phyloP scores from a whole-genome alignment of 2,888 invertebrate genomes.

The Eustalomyia histrio region DNA sequence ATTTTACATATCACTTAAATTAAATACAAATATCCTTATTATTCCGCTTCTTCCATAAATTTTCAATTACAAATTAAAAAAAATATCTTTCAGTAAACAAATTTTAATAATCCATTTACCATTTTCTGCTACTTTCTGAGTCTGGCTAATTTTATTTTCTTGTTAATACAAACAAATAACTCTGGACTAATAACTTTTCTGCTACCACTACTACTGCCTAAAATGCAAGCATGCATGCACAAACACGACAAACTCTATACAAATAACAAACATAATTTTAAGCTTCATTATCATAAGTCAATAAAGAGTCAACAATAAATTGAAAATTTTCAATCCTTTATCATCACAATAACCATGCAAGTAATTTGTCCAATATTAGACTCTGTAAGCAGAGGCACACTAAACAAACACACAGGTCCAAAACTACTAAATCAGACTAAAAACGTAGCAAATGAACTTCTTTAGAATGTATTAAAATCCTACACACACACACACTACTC shows the following conservation, averaged over 20 bases:
- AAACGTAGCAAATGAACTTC: constrained; percentile 33
- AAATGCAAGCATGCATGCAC: constrained; percentile 32
- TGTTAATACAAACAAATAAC: constrained; percentile 56
- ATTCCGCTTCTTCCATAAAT: not conserved
- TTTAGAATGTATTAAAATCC: constrained; percentile 10
- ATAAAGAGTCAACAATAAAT: constrained; percentile 64
- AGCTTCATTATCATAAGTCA: constrained; percentile 66
- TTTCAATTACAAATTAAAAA: constrained; percentile 41
- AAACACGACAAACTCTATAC: constrained; percentile 19
- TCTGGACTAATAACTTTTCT: constrained; percentile 47
- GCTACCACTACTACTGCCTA: constrained; percentile 18
- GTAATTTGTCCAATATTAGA: constrained; percentile 64
- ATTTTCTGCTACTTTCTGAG: constrained; percentile 28
- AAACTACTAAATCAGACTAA: constrained; percentile 49
- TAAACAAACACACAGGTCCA: constrained; percentile 17
- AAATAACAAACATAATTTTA: constrained; percentile 63
- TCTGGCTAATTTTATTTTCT: constrained; percentile 58
- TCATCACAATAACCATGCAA: constrained; percentile 62
- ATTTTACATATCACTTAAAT: no score
- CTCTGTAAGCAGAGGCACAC: not conserved
- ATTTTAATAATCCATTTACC: constrained; percentile 40
- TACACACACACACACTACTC: not conserved
- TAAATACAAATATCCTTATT: not conserved
- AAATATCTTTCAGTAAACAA: constrained; percentile 29
- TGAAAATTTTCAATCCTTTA: constrained; percentile 64